Percentiles rank a stretch among this genome's conserved stretches.
Evolutionary conservation across 2,113 vertebrate species (phyloP).

Genomic region (Bungarus multicinctus): DNA sequence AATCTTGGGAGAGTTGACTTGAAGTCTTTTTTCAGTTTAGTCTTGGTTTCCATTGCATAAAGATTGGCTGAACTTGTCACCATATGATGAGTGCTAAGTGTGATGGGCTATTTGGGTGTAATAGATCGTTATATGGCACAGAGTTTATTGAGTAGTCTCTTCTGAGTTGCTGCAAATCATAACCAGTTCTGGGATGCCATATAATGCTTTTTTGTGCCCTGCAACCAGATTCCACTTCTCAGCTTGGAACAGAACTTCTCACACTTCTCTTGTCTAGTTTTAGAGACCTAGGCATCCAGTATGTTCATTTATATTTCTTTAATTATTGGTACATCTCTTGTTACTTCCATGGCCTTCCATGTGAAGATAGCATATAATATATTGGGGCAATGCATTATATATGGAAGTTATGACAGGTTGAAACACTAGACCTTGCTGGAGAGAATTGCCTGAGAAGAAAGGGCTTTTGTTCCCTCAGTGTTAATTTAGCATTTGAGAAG

Average conservation of each 20-base stretch:
- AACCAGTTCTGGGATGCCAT: not conserved
- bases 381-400: not conserved
- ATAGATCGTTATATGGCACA: not conserved
- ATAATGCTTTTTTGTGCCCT: not conserved
- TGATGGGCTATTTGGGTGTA: not conserved
- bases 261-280: not conserved
- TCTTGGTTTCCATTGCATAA: not conserved
- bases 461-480: not conserved
- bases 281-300: not conserved
- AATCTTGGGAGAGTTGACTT: no score
- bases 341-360: not conserved
- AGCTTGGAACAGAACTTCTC: slow-evolving; percentile 3
- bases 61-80: not conserved
- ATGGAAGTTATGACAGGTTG: slow-evolving; percentile 14
- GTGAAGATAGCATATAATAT: not conserved
- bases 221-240: not conserved
- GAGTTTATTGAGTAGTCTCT: not conserved
- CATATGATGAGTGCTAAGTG: not conserved
- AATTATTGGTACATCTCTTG: not conserved
- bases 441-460: not conserved
- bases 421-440: not conserved
- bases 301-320: not conserved
- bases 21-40: not conserved
- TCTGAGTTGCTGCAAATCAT: not conserved
- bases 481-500: slow-evolving; percentile 14